Percentiles rank a stretch among this genome's conserved stretches.
Evolutionary conservation across 2,888 invertebrate species (phyloP).

Genomic region (Harpagoxenus sublaevis): DNA sequence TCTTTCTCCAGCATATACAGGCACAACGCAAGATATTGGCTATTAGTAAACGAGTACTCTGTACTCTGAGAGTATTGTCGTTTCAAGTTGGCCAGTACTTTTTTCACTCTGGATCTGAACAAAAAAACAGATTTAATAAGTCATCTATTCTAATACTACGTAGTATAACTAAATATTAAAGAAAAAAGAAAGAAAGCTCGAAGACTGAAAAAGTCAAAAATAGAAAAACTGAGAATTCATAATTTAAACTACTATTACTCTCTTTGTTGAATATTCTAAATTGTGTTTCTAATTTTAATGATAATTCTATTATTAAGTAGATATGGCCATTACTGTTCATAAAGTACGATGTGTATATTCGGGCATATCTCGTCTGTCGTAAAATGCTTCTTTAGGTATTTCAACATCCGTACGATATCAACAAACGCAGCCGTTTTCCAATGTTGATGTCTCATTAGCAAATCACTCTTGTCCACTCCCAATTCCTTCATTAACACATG

Average conservation of each 20-base stretch:
- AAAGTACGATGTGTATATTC: constrained; percentile 90
- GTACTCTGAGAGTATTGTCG: constrained; percentile 5
- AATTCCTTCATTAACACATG: constrained; percentile 67
- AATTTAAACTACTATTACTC: background rate
- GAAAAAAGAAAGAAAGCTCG: background rate
- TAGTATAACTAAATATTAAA: background rate
- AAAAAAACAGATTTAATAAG: background rate
- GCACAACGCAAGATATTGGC: constrained; percentile 89
- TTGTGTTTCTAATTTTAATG: background rate
- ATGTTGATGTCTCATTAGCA: constrained; percentile 56
- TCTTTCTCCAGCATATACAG: constrained; percentile 91
- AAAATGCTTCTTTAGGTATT: constrained; percentile 88
- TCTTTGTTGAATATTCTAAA: background rate
- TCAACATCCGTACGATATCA: constrained; percentile 87
- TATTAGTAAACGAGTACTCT: constrained; percentile 71
- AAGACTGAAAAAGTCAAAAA: background rate
- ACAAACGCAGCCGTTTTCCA: constrained; percentile 47
- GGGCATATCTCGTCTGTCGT: constrained; percentile 87
- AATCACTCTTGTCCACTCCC: constrained; percentile 27
- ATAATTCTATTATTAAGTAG: background rate
- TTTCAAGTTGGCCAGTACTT: constrained; percentile 17
- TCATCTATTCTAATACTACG: background rate
- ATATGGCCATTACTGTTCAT: constrained; percentile 88
- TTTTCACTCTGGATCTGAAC: constrained; percentile 47
- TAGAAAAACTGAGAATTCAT: background rate